Conservation (phyloP, 2,888 invertebrate species). For the Drosophila macrothrix region DNA sequence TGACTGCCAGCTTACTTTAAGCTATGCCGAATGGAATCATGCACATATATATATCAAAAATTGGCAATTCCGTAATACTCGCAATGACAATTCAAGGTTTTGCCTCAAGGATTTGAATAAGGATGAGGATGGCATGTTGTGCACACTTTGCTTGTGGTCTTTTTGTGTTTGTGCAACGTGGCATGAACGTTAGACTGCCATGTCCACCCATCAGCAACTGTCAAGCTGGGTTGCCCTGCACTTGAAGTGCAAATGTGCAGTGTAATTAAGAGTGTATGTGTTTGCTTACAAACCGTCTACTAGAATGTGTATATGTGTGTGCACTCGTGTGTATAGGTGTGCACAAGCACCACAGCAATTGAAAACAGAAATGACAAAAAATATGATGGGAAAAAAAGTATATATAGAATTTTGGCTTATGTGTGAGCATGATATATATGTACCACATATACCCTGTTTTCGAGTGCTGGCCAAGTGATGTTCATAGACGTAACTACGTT, state of each 20-base stretch:
- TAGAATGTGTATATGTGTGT: conserved; percentile 9
- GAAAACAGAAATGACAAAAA: conserved; percentile 52
- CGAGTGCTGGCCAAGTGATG: conserved; percentile 8
- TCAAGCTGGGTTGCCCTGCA: conserved; percentile 55
- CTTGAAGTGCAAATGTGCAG: conserved; percentile 76
- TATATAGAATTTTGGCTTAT: conserved; percentile 33
- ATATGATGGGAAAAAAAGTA: conserved; percentile 23
- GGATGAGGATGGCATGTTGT: conserved; percentile 29
- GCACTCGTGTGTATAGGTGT: conserved; percentile 23
- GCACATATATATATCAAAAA: conserved; percentile 11
- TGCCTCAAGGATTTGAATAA: conserved; percentile 34
- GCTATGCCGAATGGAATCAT: neutral
- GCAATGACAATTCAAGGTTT: conserved; percentile 48
- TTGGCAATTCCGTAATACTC: conserved; percentile 21
- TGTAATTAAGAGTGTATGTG: conserved; percentile 70
- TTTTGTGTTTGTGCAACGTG: conserved; percentile 76
- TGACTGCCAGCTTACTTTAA: conserved; percentile 5
- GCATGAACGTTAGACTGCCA: conserved; percentile 57
- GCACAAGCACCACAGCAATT: conserved; percentile 39
- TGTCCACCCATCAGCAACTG: conserved; percentile 41
- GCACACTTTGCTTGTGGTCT: conserved; percentile 47
- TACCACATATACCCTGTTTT: conserved; percentile 16
- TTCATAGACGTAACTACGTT: conserved; percentile 25
- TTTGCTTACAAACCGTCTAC: conserved; percentile 3
- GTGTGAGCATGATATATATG: neutral